Evolutionary conservation across 2,797 vertebrate species (phyloP), one percentile per base, ranked within the genome.

Genomic region (Chlorospingus semifuscus): DNA sequence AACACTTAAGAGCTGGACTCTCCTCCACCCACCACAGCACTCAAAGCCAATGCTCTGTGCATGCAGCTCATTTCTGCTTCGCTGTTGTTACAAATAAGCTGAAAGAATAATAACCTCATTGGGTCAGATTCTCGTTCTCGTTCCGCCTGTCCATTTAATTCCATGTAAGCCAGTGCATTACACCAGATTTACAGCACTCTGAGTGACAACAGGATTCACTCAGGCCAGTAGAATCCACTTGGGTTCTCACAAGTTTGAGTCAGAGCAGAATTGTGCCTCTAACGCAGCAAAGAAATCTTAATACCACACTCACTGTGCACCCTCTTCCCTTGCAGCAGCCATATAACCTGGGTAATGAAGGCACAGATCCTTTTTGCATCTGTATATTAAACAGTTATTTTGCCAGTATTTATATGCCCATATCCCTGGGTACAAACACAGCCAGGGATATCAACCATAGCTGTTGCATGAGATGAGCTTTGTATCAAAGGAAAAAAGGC

Each of bases 401-500:
- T 92, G 82, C 68, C 94, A 87, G 76, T 96, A 95, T 95, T 96
- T 96, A 97, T 93, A 87, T 2, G 50, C 78, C 69, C 36, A 70
- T 85, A 91, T 83, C 68, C 90, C 70, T 30, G 79, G 66, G 89
- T 87, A 94, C 74, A 93, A 96, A 95, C 87, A 93, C 86, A 95
- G 80, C 83, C 16, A 22, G 60, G 84, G 94, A 93, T 91, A 96
- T 94, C 95, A 97, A 90, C 37, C 66, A 94, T 77, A 91, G 94
- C 84, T 71, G 92, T 91, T 89, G 85, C 75, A n/a, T 12, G 89
- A 93, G 95, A 96, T 92, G 94, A 97, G 97, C 94, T 97, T 97
- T 97, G 96, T 95, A 94, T 84, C 95, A 93, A 87, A 97, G 93
- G 84, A 93, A 94, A 98, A 96, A 97, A 96, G 92, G 96, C 96